These are phyloP conservation scores for Netelia inedita DNA, from an alignment of 2,888 invertebrate genomes.

Conservation along the genomic window DNA sequence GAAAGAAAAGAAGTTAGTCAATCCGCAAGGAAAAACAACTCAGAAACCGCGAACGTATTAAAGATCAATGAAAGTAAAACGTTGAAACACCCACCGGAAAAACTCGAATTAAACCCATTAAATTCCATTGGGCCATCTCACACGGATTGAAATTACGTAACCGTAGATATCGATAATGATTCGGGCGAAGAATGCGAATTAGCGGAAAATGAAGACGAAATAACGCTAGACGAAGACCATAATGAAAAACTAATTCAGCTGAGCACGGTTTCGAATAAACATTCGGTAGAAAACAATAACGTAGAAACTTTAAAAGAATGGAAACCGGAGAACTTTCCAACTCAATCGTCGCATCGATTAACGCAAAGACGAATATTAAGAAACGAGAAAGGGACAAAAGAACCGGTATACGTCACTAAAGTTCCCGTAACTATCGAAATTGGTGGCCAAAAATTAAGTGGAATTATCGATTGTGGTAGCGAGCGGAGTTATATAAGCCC, in stretches of 20 bases:
- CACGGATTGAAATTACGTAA: not conserved
- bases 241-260: not conserved
- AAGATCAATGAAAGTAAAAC: not conserved
- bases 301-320: not conserved
- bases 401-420: slow-evolving; percentile 38
- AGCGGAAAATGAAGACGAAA: slow-evolving; percentile 3
- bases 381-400: slow-evolving; percentile 25
- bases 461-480: slow-evolving; percentile 54
- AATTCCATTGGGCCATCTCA: not conserved
- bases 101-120: not conserved
- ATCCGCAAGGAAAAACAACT: not conserved
- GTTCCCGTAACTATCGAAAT: slow-evolving; percentile 50
- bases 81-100: not conserved
- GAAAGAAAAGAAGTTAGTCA: slow-evolving; percentile 14
- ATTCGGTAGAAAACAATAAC: not conserved
- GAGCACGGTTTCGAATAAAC: not conserved
- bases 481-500: slow-evolving; percentile 31
- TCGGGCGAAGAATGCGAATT: slow-evolving; percentile 1
- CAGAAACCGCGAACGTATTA: not conserved
- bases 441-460: slow-evolving; percentile 36
- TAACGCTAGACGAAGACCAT: not conserved
- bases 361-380: slow-evolving; percentile 17
- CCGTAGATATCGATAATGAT: not conserved
- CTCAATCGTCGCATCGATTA: not conserved
- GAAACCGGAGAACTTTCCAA: not conserved